A percentile compares a stretch with the other conserved stretches of the same genome.
These are phyloP conservation scores for Styela plicata DNA, from an alignment of 23 tunicate species.

Conservation along the genomic window DNA sequence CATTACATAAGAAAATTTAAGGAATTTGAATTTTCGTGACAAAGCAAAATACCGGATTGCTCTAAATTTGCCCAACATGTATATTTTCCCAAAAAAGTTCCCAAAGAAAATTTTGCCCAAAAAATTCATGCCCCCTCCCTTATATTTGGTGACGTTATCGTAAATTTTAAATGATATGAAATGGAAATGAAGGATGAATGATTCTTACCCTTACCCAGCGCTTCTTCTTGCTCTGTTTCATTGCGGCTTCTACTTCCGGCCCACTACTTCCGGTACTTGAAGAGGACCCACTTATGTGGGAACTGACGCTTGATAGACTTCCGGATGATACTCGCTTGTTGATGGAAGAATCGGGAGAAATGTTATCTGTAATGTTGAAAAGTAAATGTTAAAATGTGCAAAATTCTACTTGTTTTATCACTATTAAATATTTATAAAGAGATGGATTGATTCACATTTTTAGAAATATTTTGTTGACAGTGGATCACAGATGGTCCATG, in stretches of 20 bases:
- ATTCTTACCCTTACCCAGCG: slow-evolving; percentile 51
- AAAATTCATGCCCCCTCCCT: too few relatives aligned
- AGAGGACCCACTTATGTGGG: slow-evolving; percentile 84
- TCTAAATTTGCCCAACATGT: too few relatives aligned
- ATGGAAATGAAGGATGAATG: not conserved
- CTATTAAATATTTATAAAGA: too few relatives aligned
- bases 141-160: not conserved
- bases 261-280: slow-evolving; percentile 62
- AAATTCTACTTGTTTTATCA: too few relatives aligned
- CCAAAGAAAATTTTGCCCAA: too few relatives aligned
- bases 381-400: too few relatives aligned
- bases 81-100: too few relatives aligned
- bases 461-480: too few relatives aligned
- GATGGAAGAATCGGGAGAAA: slow-evolving; percentile 41
- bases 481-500: too few relatives aligned
- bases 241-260: slow-evolving; percentile 27
- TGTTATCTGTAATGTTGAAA: not conserved
- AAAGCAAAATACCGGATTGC: too few relatives aligned
- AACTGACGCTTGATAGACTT: slow-evolving; percentile 87
- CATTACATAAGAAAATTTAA: not conserved
- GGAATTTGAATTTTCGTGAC: not conserved
- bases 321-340: slow-evolving; percentile 84
- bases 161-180: not conserved
- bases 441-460: too few relatives aligned
- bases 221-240: slow-evolving; percentile 45